These are phyloP conservation scores for Pharmacophagus antenor DNA, from an alignment of 2,888 invertebrate genomes.

Conservation along the genomic window DNA sequence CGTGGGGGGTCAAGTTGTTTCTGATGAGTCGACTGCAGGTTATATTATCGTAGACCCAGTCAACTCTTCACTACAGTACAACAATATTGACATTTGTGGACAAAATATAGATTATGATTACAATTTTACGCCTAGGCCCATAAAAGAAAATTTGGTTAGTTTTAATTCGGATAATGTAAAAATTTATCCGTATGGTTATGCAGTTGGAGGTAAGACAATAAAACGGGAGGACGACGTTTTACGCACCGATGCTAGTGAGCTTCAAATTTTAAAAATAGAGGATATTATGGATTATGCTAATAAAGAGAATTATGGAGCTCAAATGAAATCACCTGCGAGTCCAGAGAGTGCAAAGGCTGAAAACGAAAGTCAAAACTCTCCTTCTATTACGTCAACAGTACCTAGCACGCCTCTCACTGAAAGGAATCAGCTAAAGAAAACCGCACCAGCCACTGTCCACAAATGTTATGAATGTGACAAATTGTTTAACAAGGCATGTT, in stretches of 20 bases:
- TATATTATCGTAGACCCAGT: constrained; percentile 73
- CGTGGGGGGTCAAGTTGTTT: constrained; percentile 88
- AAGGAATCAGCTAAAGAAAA: constrained; percentile 65
- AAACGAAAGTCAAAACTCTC: constrained; percentile 57
- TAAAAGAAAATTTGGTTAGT: constrained; percentile 62
- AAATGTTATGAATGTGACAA: constrained; percentile 92
- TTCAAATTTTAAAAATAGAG: constrained; percentile 72
- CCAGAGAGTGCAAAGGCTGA: constrained; percentile 72
- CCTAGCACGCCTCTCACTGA: constrained; percentile 68
- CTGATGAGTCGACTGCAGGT: constrained; percentile 76
- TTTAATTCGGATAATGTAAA: constrained; percentile 62
- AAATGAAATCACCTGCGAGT: constrained; percentile 75
- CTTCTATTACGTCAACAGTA: constrained; percentile 66
- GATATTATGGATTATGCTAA: constrained; percentile 77
- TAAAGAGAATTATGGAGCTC: constrained; percentile 74
- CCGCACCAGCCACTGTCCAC: constrained; percentile 62
- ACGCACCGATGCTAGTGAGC: constrained; percentile 56
- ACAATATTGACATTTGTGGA: constrained; percentile 55
- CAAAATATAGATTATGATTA: constrained; percentile 65
- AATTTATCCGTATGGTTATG: constrained; percentile 63
- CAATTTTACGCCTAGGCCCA: constrained; percentile 59
- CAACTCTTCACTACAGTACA: constrained; percentile 62
- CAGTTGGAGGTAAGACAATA: constrained; percentile 67
- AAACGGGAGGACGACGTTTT: constrained; percentile 60
- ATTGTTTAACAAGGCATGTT: constrained; percentile 91